Evolutionary conservation across 2,113 vertebrate genomes (phyloP).

Genomic region (Peromyscus californicus): DNA sequence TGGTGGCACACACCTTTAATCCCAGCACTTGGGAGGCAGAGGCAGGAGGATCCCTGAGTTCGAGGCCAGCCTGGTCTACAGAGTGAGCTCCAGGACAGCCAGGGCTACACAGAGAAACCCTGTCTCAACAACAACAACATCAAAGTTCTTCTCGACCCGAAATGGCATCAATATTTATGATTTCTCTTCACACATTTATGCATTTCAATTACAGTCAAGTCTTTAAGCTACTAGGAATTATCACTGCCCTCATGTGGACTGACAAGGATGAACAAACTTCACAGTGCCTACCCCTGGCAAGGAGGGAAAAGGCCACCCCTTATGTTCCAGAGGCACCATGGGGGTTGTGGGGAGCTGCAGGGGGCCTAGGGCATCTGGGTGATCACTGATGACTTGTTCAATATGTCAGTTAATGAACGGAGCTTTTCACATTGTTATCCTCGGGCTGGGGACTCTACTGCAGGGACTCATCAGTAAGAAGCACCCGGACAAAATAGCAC

Average conservation of each 20-base stretch:
- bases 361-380: background rate
- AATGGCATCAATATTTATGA: constrained; percentile 18
- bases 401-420: background rate
- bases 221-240: background rate
- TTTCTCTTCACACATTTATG: background rate
- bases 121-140: background rate
- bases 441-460: background rate
- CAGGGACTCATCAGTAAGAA: background rate
- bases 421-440: background rate
- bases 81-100: background rate
- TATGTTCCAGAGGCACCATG: no score
- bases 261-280: background rate
- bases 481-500: background rate
- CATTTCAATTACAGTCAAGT: constrained; percentile 10
- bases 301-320: background rate
- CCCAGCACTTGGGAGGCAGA: background rate
- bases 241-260: background rate
- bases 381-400: background rate
- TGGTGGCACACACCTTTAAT: background rate
- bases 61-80: background rate
- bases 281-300: no score
- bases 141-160: background rate
- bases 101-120: background rate
- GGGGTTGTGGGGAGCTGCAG: no score
- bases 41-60: background rate